A percentile compares a stretch with the other conserved stretches of the same genome.
phyloP scores from a whole-genome alignment of 1,140 invertebrate genomes.

The Homalodisca vitripennis region DNA sequence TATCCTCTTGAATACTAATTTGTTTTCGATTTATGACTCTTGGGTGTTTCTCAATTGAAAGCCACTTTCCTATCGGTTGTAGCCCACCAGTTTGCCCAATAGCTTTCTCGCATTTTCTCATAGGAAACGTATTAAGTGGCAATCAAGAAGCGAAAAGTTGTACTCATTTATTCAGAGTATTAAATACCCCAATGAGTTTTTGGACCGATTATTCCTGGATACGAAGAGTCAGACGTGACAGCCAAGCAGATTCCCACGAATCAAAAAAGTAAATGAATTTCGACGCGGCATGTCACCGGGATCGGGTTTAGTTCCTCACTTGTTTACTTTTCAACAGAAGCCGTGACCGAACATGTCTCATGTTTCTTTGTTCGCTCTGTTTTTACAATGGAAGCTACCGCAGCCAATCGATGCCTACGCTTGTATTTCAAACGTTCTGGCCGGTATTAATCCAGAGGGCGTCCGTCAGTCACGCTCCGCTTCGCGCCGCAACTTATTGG shows the following conservation, averaged over 20 bases:
- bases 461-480: conserved; percentile 19
- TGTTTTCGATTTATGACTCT: conserved; percentile 13
- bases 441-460: conserved; percentile 11
- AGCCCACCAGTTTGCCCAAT: too few species aligned
- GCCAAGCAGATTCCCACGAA: too few species aligned
- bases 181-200: too few species aligned
- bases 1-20: conserved; percentile 18
- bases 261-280: too few species aligned
- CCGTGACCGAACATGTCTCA: conserved; percentile 25
- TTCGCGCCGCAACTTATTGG: not conserved
- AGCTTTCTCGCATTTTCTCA: too few species aligned
- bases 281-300: not conserved
- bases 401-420: conserved; percentile 28
- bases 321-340: conserved; percentile 10
- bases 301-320: not conserved
- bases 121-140: too few species aligned
- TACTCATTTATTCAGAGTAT: too few species aligned
- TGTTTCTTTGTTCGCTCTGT: conserved; percentile 21
- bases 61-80: not conserved
- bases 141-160: too few species aligned
- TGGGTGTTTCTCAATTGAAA: conserved; percentile 21
- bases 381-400: conserved; percentile 22
- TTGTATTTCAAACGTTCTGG: conserved; percentile 28
- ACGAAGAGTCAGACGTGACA: too few species aligned
- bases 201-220: too few species aligned